Percentiles rank a stretch among this genome's conserved stretches.
Evolutionary conservation across 2,888 invertebrate species (phyloP).

Genomic region (Lymantria dispar): DNA sequence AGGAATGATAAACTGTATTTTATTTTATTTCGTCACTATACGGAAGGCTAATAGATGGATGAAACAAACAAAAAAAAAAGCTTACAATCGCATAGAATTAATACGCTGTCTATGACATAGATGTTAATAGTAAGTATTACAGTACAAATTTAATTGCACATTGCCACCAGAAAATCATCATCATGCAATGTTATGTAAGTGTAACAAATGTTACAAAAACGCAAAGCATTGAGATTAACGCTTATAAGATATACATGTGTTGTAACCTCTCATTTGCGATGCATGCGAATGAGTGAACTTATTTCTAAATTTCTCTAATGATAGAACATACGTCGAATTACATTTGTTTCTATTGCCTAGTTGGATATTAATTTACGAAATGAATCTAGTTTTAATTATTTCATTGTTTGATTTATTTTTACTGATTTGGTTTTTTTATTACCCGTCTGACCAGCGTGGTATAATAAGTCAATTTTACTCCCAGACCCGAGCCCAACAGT

Average conservation of each 20-base stretch:
- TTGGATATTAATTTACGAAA: no score
- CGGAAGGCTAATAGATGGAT: no score
- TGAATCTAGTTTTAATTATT: no score
- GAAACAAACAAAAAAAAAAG: no score
- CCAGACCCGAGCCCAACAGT: no score
- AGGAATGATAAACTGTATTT: no score
- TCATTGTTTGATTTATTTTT: no score
- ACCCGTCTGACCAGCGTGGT: no score
- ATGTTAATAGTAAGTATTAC: not conserved
- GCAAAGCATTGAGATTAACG: constrained; percentile 4
- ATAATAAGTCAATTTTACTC: no score
- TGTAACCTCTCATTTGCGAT: constrained; percentile 13
- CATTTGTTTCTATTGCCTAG: not conserved
- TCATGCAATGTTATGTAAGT: constrained; percentile 15
- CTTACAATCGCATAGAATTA: not conserved
- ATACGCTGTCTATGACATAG: not conserved
- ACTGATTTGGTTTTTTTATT: no score
- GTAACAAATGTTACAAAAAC: constrained; percentile 11
- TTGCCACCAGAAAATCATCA: constrained; percentile 1
- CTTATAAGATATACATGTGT: constrained; percentile 13
- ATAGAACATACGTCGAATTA: not conserved
- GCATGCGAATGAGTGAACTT: not conserved
- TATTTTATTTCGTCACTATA: no score
- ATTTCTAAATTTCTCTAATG: not conserved
- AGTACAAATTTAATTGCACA: not conserved